Percentiles rank a stretch among this genome's conserved stretches.
phyloP scores from a whole-genome alignment of 2,797 vertebrate species.

The Lithobates sylvaticus region DNA sequence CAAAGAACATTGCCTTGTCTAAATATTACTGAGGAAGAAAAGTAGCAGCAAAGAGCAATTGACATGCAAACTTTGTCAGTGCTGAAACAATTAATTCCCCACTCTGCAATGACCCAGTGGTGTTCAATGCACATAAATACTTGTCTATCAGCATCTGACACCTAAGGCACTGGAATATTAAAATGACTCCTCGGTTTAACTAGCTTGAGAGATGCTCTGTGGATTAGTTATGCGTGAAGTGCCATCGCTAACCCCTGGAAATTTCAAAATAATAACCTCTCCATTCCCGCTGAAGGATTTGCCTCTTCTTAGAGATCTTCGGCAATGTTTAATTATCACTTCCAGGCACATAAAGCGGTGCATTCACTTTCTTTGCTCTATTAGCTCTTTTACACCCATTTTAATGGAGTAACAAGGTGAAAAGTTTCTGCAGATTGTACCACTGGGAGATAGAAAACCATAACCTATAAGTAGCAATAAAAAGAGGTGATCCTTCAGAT shows the following conservation, averaged over 20 bases:
- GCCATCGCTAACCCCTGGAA: constrained; percentile 58
- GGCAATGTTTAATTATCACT: constrained; percentile 63
- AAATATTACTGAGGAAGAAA: constrained; percentile 67
- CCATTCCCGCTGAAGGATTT: constrained; percentile 60
- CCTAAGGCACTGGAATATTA: constrained; percentile 60
- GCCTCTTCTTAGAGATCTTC: constrained; percentile 57
- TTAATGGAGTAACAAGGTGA: constrained; percentile 32
- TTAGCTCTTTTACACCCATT: constrained; percentile 14
- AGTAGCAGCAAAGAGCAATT: constrained; percentile 58
- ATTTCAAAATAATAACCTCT: constrained; percentile 58
- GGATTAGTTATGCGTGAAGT: constrained; percentile 66
- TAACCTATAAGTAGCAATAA: neutral
- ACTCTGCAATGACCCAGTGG: constrained; percentile 59
- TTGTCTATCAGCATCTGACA: constrained; percentile 65
- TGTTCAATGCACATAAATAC: constrained; percentile 62
- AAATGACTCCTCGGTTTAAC: constrained; percentile 56
- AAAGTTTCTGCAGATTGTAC: constrained; percentile 4
- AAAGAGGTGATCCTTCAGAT: neutral
- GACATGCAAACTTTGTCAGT: constrained; percentile 63
- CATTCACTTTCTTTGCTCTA: constrained; percentile 15
- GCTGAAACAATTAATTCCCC: constrained; percentile 69
- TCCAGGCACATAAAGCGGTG: constrained; percentile 42
- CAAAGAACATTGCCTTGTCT: constrained; percentile 68
- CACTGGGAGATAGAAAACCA: neutral
- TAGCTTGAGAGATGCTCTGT: constrained; percentile 47